Percentiles rank a stretch among this genome's conserved stretches.
These are phyloP conservation scores for Rattus norvegicus DNA, from an alignment of 2,113 vertebrate species.

Conservation along the genomic window GRCr8 NC_086028.1:20051501-20052000, in stretches of 20 bases:
- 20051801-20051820: neutral
- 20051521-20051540: neutral
- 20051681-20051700: neutral
- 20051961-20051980: neutral
- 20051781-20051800: neutral
- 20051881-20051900: neutral
- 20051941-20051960: neutral
- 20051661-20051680: neutral
- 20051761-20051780: neutral
- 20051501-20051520: neutral
- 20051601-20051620: neutral
- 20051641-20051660: neutral
- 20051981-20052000: neutral
- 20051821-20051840: neutral
- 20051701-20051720: neutral
- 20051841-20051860: neutral
- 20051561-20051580: neutral
- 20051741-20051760: slow-evolving; percentile 10
- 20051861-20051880: neutral
- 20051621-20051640: neutral
- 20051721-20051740: neutral
- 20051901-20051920: neutral
- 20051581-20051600: neutral
- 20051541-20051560: neutral
- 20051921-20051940: neutral